A percentile compares a stretch with the other conserved stretches of the same genome.
phyloP scores from a whole-genome alignment of 1,140 invertebrate species.

The Eupristina koningsbergeri region DNA sequence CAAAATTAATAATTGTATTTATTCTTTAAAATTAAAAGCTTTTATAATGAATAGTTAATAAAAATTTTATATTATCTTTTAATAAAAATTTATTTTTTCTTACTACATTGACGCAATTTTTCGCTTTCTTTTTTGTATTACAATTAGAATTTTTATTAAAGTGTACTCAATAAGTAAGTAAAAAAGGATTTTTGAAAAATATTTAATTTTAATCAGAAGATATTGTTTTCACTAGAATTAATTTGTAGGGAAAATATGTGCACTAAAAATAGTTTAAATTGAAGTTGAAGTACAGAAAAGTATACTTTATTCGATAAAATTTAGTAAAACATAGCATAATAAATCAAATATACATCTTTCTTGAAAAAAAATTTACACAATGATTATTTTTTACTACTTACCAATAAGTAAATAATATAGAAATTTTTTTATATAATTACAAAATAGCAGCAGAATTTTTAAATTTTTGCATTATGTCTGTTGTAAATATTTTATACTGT shows the following conservation, averaged over 20 bases:
- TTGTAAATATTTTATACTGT: no score
- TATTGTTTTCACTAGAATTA: background rate
- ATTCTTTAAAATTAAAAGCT: background rate
- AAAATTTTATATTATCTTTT: background rate
- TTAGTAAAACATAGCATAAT: constrained; percentile 10
- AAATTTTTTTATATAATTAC: background rate
- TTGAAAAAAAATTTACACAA: constrained; percentile 46
- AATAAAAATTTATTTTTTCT: background rate
- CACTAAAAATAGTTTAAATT: background rate
- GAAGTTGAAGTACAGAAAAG: background rate
- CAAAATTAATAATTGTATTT: constrained; percentile 1
- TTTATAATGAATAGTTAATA: constrained; percentile 18
- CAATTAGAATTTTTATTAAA: background rate
- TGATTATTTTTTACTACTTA: constrained; percentile 19
- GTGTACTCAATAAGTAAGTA: background rate
- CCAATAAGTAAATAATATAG: constrained; percentile 7
- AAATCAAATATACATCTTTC: constrained; percentile 37
- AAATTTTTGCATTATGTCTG: no score
- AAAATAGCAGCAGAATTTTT: background rate
- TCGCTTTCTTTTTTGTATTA: constrained; percentile 3
- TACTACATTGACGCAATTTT: constrained; percentile 29
- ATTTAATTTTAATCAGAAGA: background rate
- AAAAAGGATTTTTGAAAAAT: background rate
- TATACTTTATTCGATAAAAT: constrained; percentile 35
- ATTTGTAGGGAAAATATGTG: no score